Evolutionary conservation across 2,113 vertebrate species (phyloP), one percentile per base, ranked within the genome.

Genomic region (Caracal caracal): DNA sequence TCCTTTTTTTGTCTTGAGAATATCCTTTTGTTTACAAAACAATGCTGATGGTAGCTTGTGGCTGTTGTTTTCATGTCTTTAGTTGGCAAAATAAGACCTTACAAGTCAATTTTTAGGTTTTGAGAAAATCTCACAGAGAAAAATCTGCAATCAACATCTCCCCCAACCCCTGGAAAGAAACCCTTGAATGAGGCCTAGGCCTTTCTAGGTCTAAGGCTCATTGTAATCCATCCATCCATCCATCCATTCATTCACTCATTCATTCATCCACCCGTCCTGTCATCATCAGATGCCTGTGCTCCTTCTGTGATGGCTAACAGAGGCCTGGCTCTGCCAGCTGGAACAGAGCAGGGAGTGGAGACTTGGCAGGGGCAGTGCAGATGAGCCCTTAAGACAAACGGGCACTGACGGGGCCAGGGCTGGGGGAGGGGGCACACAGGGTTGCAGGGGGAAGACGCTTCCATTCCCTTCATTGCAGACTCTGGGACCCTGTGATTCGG

Each of bases 81-180:
- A 76, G 61, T 95, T 97, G 90, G 81, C 93, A 97, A 93, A 95
- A 40, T 49, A 85, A 90, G 35, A 93, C 49, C 76, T 94, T 53
- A 65, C 16, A 47, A 76, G 30, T 90, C 80, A 89, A 28, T 81
- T 94, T 92, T 92, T 53, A 93, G 88, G 75, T 88, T 92, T 90
- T 93, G 81, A 88, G 80, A 71, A 90, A 53, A 65, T 85, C 53
- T 86, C 71, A 88, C 65, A 73, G 30, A 56, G 53, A 56, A 56
- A 22, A 22, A 59, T 59, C 56, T 59, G 49, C 59, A 56, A 37
- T 79, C 7, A 13, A 56, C 53, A 49, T 78, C 24, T 93, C 68
- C 56, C 51, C 24, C 78, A 56, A 13, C 6, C 28, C 43, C n/a
- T 92, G 71, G 53, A 26, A 33, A 56, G 26, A 75, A 68, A 84